These are phyloP conservation scores for Ormyrus thymus DNA, from an alignment of 2,888 invertebrate species.

Conservation along the genomic window DNA sequence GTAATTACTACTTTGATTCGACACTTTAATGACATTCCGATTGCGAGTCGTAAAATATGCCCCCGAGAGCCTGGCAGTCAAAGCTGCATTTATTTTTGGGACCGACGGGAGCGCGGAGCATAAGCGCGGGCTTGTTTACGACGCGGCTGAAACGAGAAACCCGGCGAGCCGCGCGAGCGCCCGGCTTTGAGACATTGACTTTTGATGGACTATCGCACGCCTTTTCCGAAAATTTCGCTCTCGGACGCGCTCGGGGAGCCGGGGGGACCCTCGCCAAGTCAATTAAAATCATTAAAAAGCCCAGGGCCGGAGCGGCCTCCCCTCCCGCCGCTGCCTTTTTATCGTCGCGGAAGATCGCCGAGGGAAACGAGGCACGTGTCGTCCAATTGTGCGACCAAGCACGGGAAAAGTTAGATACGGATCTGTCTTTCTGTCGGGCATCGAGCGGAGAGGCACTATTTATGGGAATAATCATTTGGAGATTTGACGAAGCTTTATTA, in stretches of 20 bases:
- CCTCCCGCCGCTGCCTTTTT: constrained; percentile 18
- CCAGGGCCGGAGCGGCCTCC: not conserved
- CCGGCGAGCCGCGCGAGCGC: not conserved
- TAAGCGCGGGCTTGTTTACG: constrained; percentile 35
- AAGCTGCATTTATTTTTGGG: constrained; percentile 49
- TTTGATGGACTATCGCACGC: no score
- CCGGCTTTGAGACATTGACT: not conserved
- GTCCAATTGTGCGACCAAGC: constrained; percentile 29
- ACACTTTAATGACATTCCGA: constrained; percentile 54
- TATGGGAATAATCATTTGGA: constrained; percentile 40
- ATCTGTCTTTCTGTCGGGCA: constrained; percentile 43
- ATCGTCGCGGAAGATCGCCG: constrained; percentile 37
- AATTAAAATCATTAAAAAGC: constrained; percentile 48
- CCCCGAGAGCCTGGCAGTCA: constrained; percentile 10
- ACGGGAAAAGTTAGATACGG: constrained; percentile 39
- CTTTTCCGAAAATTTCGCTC: no score
- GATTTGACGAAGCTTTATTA: constrained; percentile 38
- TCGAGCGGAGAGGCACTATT: constrained; percentile 34
- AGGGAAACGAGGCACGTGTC: constrained; percentile 52
- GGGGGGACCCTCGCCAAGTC: constrained; percentile 16
- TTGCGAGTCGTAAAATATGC: constrained; percentile 32
- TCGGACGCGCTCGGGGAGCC: not conserved
- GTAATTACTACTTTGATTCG: constrained; percentile 55
- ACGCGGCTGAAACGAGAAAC: not conserved
- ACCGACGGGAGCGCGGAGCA: not conserved